Evolutionary conservation across 37 sponge, comb jelly and placozoan genomes (phyloP).

Genomic region (Chondrosia reniformis): DNA sequence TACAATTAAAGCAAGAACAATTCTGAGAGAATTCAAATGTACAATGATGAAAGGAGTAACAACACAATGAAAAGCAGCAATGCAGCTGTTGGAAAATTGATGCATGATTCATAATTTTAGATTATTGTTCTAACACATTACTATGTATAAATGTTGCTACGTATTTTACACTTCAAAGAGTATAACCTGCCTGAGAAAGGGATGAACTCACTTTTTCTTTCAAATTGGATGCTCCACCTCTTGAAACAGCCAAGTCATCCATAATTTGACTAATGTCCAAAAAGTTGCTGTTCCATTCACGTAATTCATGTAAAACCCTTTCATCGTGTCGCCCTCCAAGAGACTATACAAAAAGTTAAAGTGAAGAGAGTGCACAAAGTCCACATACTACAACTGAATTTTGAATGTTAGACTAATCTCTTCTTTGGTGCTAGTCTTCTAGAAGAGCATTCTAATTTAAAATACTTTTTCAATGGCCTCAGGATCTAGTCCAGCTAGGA

Average conservation of each 20-base stretch:
- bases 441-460: too few species aligned
- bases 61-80: too few species aligned
- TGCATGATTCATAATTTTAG: too few species aligned
- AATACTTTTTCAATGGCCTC: slow-evolving; percentile 63
- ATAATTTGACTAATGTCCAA: slow-evolving; percentile 58
- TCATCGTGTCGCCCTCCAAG: slow-evolving; percentile 68
- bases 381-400: too few species aligned
- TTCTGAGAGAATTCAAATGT: background rate
- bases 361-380: background rate
- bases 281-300: slow-evolving; percentile 66
- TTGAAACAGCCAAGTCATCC: slow-evolving; percentile 56
- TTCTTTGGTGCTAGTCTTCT: too few species aligned
- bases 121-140: too few species aligned
- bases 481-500: slow-evolving; percentile 68
- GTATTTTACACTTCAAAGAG: too few species aligned
- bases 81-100: too few species aligned
- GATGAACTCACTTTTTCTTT: slow-evolving; percentile 55
- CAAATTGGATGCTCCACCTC: slow-evolving; percentile 41
- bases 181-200: background rate
- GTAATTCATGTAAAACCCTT: slow-evolving; percentile 63
- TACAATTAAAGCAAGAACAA: background rate
- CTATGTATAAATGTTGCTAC: too few species aligned
- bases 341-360: slow-evolving; percentile 34
- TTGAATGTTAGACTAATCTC: too few species aligned
- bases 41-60: background rate